Base-by-base conservation (phyloP, 2,113 vertebrate genomes). In the Sterna hirundo region DNA sequence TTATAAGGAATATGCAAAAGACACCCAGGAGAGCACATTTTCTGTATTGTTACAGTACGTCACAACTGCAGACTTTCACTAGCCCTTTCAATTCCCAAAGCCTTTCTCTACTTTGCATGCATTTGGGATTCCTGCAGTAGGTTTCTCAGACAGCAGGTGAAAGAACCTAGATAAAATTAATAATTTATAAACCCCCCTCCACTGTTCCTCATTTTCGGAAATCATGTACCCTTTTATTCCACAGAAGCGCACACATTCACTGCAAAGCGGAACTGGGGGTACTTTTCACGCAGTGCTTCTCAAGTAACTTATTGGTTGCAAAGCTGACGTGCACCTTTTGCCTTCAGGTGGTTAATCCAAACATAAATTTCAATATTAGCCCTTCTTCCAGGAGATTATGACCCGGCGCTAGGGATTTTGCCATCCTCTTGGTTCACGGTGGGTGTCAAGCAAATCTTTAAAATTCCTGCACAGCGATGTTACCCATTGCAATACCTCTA, bases 181-280 rank as follows among this genome's bases (percentile, higher is more conserved):
- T 15, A 34, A 25, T 77, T 62, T 32, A 51, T 32, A 71, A 78
- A 60, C 66, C 74, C 23, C 7, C 3, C 4, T 66, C 34, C 66
- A 36, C 32, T 61, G 22, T 66, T 90, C 14, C 14, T 51, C 32
- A 25, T 47, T 76, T 92, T 79, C 78, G 83, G 61, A 85, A 93
- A 52, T 30, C 29, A 21, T 0, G 9, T 26, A 52, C 13, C 12
- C 1, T 29, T 77, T 87, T 46, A 32, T 51, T 42, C 21, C n/a
- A 29, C 19, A 36, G 44, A 88, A 44, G 13, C 0, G 0, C 32
- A 11, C 7, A 11, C 2, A 14, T 11, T 55, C 9, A 9, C 29
- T 64, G 42, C 42, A n/a, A 46, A 51, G 38, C 29, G 52, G 7
- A 85, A 19, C 36, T n/a, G 58, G 64, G 15, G 20, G 13, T 72